Base-by-base conservation (phyloP, 2,797 vertebrate species). In the Danio tinwini region DNA sequence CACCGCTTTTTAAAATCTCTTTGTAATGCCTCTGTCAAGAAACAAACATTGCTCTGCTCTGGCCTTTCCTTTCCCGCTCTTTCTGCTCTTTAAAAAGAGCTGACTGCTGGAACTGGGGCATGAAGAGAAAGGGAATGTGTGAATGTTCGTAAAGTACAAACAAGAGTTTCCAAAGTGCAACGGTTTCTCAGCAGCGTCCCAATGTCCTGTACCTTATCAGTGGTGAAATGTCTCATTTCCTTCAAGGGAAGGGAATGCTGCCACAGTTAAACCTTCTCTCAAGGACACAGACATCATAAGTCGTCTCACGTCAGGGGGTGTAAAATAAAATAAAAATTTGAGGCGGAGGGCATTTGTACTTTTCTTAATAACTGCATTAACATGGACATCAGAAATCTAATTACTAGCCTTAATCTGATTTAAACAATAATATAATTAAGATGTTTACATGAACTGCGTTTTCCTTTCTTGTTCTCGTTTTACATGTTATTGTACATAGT, bases 1-100 rank as follows among this genome's bases (percentile, higher is more conserved):
- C 90, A 86, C 80, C 79, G n/a, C 74, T 76, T 47, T 81, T 74
- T 68, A 65, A 21, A 55, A 72, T 68, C 52, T 83, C 49, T 81
- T 81, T 74, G 61, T 82, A 72, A 68, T 73, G 52, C 39, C 7
- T 17, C 67, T n/a, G 59, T 73, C 59, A 37, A 44, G 71, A 69
- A 61, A 65, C 44, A 65, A 70, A 70, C 75, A 64, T 21, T 69
- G 37, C 8, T 11, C 17, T 14, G 9, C 61, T 70, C 39, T 19
- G n/a, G 10, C 44, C 16, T 53, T 58, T 10, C 12, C 29, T 49
- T 42, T 62, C 50, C 44, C 11, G 47, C 40, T 55, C 13, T 52
- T 52, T 53, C 44, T 45, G 11, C 47, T 70, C 50, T 80, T 79
- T 81, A 67, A 62, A 29, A 29, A 71, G 67, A n/a, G 13, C 71